A percentile compares a stretch with the other conserved stretches of the same genome.
These are phyloP conservation scores for Notarius lentiginosus DNA, from an alignment of 2,113 vertebrate genomes.

Conservation along the genomic window DNA sequence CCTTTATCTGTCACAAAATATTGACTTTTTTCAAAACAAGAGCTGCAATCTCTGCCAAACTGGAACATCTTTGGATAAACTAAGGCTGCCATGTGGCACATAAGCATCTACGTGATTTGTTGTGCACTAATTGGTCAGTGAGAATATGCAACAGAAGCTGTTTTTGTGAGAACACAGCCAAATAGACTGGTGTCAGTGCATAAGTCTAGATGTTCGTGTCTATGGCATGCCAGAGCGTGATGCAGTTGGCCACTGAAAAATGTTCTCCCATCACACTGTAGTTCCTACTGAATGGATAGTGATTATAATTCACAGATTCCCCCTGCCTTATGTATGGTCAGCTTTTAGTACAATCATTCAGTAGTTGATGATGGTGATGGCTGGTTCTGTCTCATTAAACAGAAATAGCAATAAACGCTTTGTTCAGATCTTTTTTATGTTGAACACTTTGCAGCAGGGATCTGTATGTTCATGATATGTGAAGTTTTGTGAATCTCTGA, in stretches of 20 bases:
- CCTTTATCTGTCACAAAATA: neutral
- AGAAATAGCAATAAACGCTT: neutral
- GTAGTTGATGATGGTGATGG: neutral
- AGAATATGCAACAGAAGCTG: neutral
- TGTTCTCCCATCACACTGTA: neutral
- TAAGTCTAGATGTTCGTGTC: conserved; percentile 13
- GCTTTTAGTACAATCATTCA: neutral
- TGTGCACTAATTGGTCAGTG: conserved; percentile 4
- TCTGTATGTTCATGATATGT: neutral
- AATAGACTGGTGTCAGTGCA: neutral
- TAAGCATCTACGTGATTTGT: conserved; percentile 1
- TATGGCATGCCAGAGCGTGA: neutral
- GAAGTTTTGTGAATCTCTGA: neutral
- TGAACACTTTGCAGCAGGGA: neutral
- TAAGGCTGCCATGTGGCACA: neutral
- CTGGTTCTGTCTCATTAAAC: neutral
- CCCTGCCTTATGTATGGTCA: neutral
- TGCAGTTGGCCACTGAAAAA: neutral
- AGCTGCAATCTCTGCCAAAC: neutral
- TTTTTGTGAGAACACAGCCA: neutral
- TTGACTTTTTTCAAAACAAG: conserved; percentile 16
- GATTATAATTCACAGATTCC: neutral
- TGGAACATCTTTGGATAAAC: neutral
- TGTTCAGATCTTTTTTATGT: neutral
- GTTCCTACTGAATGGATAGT: neutral